Conservation (phyloP, 2,797 vertebrate genomes). For the Helarctos malayanus region DNA sequence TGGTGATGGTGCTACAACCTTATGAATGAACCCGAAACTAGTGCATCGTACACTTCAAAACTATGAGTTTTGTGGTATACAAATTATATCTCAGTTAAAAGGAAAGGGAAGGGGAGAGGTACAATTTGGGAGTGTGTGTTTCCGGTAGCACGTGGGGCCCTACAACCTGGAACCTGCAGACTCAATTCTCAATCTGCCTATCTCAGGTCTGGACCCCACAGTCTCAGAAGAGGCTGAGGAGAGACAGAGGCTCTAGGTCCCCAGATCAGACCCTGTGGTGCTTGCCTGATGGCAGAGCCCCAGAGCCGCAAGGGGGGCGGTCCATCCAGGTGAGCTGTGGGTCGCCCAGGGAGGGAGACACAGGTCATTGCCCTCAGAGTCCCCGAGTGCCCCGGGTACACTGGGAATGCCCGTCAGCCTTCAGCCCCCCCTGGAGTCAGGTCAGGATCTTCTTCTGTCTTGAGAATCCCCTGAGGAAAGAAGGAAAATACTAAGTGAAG, state of each 20-base stretch:
- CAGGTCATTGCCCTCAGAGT: background rate
- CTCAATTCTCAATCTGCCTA: background rate
- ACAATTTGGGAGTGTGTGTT: background rate
- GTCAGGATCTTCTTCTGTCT: background rate
- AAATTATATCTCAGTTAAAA: background rate
- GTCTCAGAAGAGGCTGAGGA: background rate
- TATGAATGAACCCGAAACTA: background rate
- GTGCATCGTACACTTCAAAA: background rate
- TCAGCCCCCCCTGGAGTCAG: background rate
- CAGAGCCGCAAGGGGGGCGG: rapidly evolving
- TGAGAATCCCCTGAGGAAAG: background rate
- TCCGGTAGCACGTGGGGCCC: background rate
- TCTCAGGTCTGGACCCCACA: background rate
- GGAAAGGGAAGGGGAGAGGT: too few species aligned
- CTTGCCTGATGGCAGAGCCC: background rate
- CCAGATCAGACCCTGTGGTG: rapidly evolving
- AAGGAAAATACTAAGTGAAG: background rate
- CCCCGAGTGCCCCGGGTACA: rapidly evolving
- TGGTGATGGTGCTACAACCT: background rate
- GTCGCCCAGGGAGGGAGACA: rapidly evolving
- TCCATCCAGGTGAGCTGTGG: too few species aligned
- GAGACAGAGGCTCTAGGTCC: background rate
- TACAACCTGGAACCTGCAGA: background rate
- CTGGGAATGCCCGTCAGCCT: background rate
- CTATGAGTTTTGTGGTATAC: background rate